Evolutionary conservation across 2,797 vertebrate species (phyloP).

Genomic region (Sebastes alutus): DNA sequence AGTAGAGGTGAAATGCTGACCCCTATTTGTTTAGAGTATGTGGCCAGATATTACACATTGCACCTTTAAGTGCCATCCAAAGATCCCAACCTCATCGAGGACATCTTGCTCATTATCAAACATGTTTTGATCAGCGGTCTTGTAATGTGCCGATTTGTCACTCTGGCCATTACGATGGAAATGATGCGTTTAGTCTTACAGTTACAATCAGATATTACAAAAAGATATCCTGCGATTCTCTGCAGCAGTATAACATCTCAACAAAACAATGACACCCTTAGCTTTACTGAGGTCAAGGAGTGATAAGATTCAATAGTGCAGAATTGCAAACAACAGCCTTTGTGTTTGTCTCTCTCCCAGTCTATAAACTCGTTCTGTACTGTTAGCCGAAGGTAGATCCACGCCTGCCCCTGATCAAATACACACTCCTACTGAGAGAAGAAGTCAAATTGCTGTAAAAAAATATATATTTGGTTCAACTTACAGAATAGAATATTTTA

Average conservation of each 20-base stretch:
- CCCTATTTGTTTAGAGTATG: too few species aligned
- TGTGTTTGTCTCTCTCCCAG: not conserved
- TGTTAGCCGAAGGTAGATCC: not conserved
- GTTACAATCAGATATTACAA: not conserved
- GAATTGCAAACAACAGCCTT: not conserved
- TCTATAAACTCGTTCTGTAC: not conserved
- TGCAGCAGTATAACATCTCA: not conserved
- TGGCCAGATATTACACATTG: too few species aligned
- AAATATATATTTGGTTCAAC: constrained; percentile 57
- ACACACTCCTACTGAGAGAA: not conserved
- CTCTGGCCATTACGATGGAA: not conserved
- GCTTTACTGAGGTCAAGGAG: not conserved
- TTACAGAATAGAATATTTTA: constrained; percentile 95
- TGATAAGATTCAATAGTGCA: not conserved
- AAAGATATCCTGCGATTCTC: not conserved
- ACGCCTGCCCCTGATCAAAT: not conserved
- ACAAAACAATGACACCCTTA: not conserved
- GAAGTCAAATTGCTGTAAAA: not conserved
- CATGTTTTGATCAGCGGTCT: not conserved
- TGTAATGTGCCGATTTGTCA: not conserved
- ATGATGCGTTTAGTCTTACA: not conserved
- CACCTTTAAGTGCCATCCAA: not conserved
- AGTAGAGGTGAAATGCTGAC: too few species aligned
- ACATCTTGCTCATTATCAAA: not conserved
- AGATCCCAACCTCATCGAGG: not conserved